A percentile compares a stretch with the other conserved stretches of the same genome.
Conservation (phyloP, 2,888 invertebrate genomes). For the Branchipolynoe longqiensis region DNA sequence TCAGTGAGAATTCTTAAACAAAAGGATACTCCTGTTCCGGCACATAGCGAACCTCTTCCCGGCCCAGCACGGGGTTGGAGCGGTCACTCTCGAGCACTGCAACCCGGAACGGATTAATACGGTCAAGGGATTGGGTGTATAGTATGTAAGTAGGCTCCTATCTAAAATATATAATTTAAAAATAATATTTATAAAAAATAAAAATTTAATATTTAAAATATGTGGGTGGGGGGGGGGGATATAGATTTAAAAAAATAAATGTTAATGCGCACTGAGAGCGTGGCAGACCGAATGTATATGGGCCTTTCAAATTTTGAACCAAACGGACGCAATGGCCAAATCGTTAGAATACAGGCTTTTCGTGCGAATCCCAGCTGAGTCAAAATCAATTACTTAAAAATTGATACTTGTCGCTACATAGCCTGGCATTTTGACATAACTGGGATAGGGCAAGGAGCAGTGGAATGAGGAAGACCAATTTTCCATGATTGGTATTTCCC, state of each 20-base stretch:
- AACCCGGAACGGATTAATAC: conserved; percentile 63
- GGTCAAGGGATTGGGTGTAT: background rate
- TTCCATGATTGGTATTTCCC: no score
- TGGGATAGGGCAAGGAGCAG: no score
- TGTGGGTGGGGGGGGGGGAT: background rate
- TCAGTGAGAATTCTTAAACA: background rate
- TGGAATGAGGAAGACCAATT: no score
- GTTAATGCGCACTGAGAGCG: no score
- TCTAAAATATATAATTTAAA: background rate
- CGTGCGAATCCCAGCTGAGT: no score
- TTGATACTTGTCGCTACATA: no score
- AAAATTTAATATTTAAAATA: background rate
- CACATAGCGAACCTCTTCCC: conserved; percentile 83
- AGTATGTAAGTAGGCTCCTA: background rate
- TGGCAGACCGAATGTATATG: no score
- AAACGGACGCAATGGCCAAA: no score
- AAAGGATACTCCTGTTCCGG: conserved; percentile 84
- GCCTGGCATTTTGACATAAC: no score
- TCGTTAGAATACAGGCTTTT: no score
- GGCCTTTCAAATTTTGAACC: no score
- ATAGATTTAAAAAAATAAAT: background rate
- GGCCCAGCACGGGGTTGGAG: conserved; percentile 82
- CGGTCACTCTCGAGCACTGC: conserved; percentile 83
- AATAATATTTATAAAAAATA: background rate
- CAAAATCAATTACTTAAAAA: no score